Conservation (phyloP, 1,140 invertebrate species). For the Drosophila pandora region DNA sequence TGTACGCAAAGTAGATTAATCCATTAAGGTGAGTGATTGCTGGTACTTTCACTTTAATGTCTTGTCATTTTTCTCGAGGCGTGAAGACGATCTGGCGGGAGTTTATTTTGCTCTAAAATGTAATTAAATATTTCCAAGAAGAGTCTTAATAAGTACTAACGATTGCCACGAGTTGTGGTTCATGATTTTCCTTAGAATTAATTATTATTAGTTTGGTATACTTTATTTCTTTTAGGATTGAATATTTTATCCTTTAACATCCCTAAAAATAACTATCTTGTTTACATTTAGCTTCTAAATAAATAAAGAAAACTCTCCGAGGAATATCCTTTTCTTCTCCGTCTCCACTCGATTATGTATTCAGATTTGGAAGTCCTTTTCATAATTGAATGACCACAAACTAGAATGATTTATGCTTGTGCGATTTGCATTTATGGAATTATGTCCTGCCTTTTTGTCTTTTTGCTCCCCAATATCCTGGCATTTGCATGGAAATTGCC, state of each 20-base stretch:
- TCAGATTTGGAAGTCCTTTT: constrained; percentile 45
- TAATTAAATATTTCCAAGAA: background rate
- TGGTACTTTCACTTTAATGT: constrained; percentile 21
- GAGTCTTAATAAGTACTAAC: background rate
- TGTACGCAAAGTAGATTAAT: constrained; percentile 41
- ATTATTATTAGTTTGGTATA: too few relatives aligned
- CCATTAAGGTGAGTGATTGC: constrained; percentile 36
- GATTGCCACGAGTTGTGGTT: too few relatives aligned
- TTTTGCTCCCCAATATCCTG: constrained; percentile 25
- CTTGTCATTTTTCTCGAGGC: constrained; percentile 7
- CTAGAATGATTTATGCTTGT: constrained; percentile 48
- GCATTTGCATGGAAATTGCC: constrained; percentile 63
- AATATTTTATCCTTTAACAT: constrained; percentile 3
- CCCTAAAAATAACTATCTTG: constrained; percentile 13
- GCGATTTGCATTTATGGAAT: constrained; percentile 51
- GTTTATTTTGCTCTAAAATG: background rate
- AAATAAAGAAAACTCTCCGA: constrained; percentile 4
- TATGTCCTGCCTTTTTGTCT: constrained; percentile 19
- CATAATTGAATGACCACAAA: constrained; percentile 59
- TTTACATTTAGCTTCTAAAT: constrained; percentile 16
- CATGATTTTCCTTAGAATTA: too few relatives aligned
- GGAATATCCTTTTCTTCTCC: constrained; percentile 5
- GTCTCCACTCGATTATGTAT: constrained; percentile 41
- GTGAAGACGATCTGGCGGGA: background rate
- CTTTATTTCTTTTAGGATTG: background rate